phyloP scores from a whole-genome alignment of 2,888 invertebrate species.

The Nasonovia ribisnigri region DNA sequence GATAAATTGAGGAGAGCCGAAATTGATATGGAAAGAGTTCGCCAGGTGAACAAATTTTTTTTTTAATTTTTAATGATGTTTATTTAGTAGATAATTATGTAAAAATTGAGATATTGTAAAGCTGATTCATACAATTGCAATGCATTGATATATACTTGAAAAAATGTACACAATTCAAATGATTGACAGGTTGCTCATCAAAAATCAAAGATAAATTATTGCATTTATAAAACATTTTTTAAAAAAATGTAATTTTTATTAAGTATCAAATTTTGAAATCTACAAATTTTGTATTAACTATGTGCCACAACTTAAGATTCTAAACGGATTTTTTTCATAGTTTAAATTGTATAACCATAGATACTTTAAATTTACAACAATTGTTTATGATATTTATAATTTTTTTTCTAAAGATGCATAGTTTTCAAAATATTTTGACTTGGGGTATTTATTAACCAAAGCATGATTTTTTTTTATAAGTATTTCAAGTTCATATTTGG shows the following conservation, averaged over 20 bases:
- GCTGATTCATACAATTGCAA: background rate
- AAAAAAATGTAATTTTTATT: background rate
- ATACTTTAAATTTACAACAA: no score
- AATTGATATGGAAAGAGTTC: constrained; percentile 88
- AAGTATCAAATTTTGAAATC: background rate
- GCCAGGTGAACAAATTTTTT: constrained; percentile 71
- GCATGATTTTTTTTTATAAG: no score
- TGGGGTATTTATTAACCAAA: no score
- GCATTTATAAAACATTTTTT: background rate
- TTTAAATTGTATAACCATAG: no score
- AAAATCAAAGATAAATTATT: background rate
- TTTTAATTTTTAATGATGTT: background rate
- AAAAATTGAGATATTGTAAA: background rate
- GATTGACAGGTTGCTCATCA: background rate
- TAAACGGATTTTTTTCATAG: background rate
- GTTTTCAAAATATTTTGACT: no score
- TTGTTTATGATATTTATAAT: no score
- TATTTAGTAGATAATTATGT: background rate
- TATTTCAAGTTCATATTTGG: no score
- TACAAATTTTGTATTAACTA: background rate
- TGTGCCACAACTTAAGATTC: background rate
- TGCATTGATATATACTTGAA: background rate
- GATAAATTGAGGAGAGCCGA: constrained; percentile 94
- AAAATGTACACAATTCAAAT: background rate
- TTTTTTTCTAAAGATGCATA: no score